phyloP scores from a whole-genome alignment of 2,113 vertebrate species.

The Hypomesus transpacificus region DNA sequence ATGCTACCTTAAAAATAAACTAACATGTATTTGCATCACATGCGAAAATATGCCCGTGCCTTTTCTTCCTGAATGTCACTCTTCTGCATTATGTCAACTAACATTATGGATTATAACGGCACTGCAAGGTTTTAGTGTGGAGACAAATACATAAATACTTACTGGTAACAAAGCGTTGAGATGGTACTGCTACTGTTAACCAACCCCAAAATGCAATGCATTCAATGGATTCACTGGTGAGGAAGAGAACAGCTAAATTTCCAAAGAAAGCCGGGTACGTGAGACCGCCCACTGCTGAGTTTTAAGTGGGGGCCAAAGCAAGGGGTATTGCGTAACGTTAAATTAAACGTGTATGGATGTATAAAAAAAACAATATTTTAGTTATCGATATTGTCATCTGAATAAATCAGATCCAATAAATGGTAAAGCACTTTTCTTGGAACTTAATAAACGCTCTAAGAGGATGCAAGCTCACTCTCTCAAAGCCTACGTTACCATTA shows the following conservation, averaged over 20 bases:
- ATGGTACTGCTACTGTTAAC: constrained; percentile 15
- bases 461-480: no score
- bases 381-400: no score
- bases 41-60: no score
- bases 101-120: not conserved
- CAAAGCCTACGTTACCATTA: no score
- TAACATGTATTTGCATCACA: not conserved
- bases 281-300: constrained; percentile 35
- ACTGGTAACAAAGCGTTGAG: constrained; percentile 23
- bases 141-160: constrained; percentile 17
- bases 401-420: no score
- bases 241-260: constrained; percentile 39
- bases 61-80: not conserved
- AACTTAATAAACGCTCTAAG: no score
- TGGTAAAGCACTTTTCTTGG: no score
- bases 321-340: not conserved
- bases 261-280: constrained; percentile 36
- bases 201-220: not conserved
- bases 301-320: not conserved
- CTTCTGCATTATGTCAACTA: not conserved
- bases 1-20: no score
- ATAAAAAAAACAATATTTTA: no score
- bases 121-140: not conserved
- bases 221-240: constrained; percentile 16
- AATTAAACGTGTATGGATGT: no score